Evolutionary conservation across 2,797 vertebrate genomes (phyloP), one percentile per base, ranked within the genome.

Genomic region (Brotula barbata): DNA sequence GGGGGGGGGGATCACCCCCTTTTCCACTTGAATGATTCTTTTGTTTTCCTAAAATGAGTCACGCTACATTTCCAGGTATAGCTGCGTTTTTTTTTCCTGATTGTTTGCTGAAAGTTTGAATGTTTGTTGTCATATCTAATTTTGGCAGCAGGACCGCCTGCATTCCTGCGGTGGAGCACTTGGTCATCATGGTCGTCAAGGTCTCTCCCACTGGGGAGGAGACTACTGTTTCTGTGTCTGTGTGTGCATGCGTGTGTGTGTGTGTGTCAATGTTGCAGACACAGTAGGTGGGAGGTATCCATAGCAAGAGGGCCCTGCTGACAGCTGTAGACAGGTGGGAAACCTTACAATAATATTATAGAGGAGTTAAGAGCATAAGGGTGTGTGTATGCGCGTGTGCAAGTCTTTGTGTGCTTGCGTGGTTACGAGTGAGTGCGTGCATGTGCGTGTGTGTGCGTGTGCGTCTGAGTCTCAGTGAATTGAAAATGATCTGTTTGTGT

Each of bases 251-350:
- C 23, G 22, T 15, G 21, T 53, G 53, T 51, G 42, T 54, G 41
- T 59, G 60, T 41, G 61, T 73, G 58, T 22, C 41, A 59, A 21
- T 46, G 43, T 34, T 67, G 49, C 61, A 72, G 55, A 47, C 72
- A 45, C 56, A 46, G 71, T 64, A 73, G 69, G 71, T 80, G 78
- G 81, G 78, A 73, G 76, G 64, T 68, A 71, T 71, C 66, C 12
- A 15, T 54, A 52, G 70, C 56, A 52, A 36, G 69, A 82, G 46
- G 62, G 65, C 33, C 53, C 59, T 49, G 75, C 71, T 82, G 84
- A 87, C 77, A 85, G 77, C 75, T 63, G 65, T 51, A 78, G 78
- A 86, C 86, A 85, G 80, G 84, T 85, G 82, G 77, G 61, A 81
- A 80, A 73, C 65, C 71, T 62, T 81, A 73, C 52, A 77, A 79